Conservation (phyloP, 2,888 invertebrate species). For the Hyposoter dolosus region DNA sequence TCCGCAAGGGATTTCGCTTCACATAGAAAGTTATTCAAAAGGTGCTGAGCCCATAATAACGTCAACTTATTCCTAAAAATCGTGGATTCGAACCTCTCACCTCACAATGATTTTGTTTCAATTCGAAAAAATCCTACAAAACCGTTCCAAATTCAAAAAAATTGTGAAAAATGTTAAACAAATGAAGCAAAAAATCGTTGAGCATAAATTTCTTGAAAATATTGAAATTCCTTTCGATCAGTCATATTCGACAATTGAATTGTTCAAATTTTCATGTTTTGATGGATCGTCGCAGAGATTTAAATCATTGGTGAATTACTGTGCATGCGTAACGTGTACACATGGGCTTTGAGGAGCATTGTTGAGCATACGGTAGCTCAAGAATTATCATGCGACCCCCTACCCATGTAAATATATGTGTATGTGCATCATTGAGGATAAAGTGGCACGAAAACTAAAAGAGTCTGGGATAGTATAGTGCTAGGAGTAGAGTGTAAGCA, state of each 20-base stretch:
- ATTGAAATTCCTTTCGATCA: neutral
- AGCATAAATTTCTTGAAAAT: neutral
- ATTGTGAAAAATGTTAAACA: neutral
- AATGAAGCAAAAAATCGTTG: neutral
- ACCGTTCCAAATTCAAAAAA: neutral
- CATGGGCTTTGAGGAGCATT: conserved; percentile 6
- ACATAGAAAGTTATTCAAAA: neutral
- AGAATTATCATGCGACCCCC: conserved; percentile 26
- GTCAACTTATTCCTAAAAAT: neutral
- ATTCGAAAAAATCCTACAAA: neutral
- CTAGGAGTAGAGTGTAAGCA: conserved; percentile 15
- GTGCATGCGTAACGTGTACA: neutral
- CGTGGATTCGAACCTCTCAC: neutral
- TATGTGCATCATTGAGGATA: conserved; percentile 40
- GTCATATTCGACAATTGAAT: neutral
- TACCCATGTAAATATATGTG: neutral
- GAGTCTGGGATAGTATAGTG: conserved; percentile 46
- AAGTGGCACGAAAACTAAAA: conserved; percentile 56
- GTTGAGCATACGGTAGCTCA: conserved; percentile 29
- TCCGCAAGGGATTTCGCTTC: neutral
- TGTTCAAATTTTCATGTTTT: neutral
- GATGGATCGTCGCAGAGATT: neutral
- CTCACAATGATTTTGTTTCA: neutral
- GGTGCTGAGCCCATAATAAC: neutral
- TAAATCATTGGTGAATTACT: neutral